Evolutionary conservation across 2,797 vertebrate species (phyloP).

Genomic region (Mustela erminea): DNA sequence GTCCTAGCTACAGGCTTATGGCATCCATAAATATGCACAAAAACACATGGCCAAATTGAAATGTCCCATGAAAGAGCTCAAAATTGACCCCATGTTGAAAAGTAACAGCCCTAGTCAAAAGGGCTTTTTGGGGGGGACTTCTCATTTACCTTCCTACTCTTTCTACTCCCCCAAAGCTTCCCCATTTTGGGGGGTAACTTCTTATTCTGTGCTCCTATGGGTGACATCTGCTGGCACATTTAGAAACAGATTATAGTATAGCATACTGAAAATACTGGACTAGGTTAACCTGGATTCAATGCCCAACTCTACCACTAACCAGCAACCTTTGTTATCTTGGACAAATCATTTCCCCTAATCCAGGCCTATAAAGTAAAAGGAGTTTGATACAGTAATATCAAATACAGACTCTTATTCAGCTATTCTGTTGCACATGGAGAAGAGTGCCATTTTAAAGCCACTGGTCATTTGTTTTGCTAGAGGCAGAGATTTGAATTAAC

Average conservation of each 20-base stretch:
- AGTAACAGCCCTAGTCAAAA: neutral
- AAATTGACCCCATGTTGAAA: neutral
- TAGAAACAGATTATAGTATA: neutral
- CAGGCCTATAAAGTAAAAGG: conserved; percentile 10
- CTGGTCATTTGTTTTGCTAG: neutral
- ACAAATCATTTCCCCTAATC: conserved; percentile 20
- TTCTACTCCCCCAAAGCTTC: neutral
- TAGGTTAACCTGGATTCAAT: conserved; percentile 18
- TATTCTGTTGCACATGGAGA: conserved; percentile 37
- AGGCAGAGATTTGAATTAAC: conserved; percentile 38
- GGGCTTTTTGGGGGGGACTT: neutral
- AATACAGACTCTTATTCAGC: neutral
- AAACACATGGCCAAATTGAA: conserved; percentile 3
- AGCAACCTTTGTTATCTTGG: neutral
- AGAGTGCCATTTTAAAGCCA: conserved; percentile 45
- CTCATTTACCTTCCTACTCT: conserved; percentile 17
- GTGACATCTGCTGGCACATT: conserved; percentile 23
- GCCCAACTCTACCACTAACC: neutral
- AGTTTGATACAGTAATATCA: conserved; percentile 15
- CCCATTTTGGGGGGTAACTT: neutral
- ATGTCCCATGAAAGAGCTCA: neutral
- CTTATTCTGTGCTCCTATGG: conserved; percentile 12
- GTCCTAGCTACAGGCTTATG: conserved; percentile 16
- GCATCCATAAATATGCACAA: neutral
- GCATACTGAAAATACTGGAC: conserved; percentile 1